Base-by-base conservation (phyloP, 2,797 vertebrate species). In the Phoebastria nigripes region DNA sequence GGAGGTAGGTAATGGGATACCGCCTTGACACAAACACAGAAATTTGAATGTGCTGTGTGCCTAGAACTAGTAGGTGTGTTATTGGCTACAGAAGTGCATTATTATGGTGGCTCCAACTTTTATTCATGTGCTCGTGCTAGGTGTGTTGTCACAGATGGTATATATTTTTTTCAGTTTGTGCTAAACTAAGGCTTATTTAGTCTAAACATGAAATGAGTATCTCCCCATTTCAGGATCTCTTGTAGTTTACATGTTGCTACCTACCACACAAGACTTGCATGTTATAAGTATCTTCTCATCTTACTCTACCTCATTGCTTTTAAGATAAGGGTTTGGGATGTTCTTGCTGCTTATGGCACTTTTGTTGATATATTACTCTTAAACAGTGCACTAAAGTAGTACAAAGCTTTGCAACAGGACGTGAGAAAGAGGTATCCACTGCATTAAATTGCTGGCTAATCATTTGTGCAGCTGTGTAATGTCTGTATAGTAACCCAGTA, bases 1-100 rank as follows among this genome's bases (percentile, higher is more conserved):
- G 98, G 98, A 99, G 98, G 98, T 99, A 98, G 97, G 98, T 99
- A 95, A 96, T 8, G 49, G 51, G 83, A 26, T 67, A 8, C 15
- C 59, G 90, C 78, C 78, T 37, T 26, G 17, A 49, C 81, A 65
- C 73, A 37, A n/a, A 66, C 70, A 63, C 49, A 41, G 41, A 25
- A 18, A 8, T 73, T 6, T 25, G 39, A 71, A 51, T 79, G 88
- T 93, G 52, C 37, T 69, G 12, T 69, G 80, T 94, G 70, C 29
- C 42, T 94, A 87, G 92, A 92, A 16, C 18, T 66, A 79, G 63
- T n/a, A 67, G 93, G 56, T 81, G 18, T 39, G 56, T 52, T 82
- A 9, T 25, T 89, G 74, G 63, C 94, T 89, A 65, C 55, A 51
- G 56, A 92, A 85, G 19, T 31, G 62, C 52, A 2, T 80, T 90